A percentile compares a stretch with the other conserved stretches of the same genome.
Conservation (phyloP, 2,888 invertebrate species). For the Macrophya annulata region DNA sequence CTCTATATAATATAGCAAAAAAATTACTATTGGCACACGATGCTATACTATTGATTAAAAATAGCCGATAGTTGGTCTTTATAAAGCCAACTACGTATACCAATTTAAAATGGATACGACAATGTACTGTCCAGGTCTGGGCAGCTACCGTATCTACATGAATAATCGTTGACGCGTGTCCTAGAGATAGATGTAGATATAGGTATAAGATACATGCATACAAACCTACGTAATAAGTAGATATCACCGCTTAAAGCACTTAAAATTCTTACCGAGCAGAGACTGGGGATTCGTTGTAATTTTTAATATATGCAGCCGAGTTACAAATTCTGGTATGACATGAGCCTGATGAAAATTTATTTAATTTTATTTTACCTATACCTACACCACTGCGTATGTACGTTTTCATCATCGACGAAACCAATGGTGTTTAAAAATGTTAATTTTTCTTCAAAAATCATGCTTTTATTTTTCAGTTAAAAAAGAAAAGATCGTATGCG, state of each 20-base stretch:
- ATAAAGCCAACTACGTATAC: slow-evolving; percentile 10
- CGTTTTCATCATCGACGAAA: background rate
- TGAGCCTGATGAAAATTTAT: slow-evolving; percentile 11
- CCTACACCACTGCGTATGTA: background rate
- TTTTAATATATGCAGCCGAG: background rate
- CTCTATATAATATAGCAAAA: background rate
- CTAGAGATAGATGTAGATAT: slow-evolving; percentile 20
- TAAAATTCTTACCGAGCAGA: slow-evolving; percentile 17
- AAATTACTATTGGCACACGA: background rate
- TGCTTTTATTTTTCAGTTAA: background rate
- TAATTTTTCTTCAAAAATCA: background rate
- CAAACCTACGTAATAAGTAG: background rate
- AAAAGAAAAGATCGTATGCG: background rate
- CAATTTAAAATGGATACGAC: slow-evolving; percentile 39
- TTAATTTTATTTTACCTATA: background rate
- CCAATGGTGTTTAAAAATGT: background rate
- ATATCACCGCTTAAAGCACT: slow-evolving; percentile 17
- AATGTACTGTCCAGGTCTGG: slow-evolving; percentile 17
- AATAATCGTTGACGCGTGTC: slow-evolving; percentile 51
- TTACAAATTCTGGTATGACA: slow-evolving; percentile 28
- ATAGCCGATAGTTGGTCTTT: background rate
- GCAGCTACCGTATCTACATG: slow-evolving; percentile 40
- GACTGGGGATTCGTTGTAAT: background rate
- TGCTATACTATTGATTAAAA: slow-evolving; percentile 3
- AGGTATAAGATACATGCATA: slow-evolving; percentile 4